Evolutionary conservation across 2,888 invertebrate species (phyloP).

Genomic region (Hypsopygia costalis): DNA sequence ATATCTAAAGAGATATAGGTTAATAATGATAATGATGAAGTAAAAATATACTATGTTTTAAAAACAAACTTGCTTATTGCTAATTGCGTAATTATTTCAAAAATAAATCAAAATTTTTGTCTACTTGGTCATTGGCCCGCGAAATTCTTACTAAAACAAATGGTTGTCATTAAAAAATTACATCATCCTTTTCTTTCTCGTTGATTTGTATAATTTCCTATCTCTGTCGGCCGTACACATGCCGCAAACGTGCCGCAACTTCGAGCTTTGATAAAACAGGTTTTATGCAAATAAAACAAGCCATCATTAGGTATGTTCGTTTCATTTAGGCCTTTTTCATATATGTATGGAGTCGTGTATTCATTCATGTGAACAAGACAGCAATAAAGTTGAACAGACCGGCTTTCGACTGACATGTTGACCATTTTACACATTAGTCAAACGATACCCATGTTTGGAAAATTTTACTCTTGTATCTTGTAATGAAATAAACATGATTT

Average conservation of each 20-base stretch:
- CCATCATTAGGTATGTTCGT: slow-evolving; percentile 28
- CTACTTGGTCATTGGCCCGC: background rate
- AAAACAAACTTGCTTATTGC: too few relatives aligned
- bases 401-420: background rate
- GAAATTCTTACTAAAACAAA: slow-evolving; percentile 2
- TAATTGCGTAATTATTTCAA: too few relatives aligned
- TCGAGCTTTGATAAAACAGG: slow-evolving; percentile 25
- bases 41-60: too few relatives aligned
- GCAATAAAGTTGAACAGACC: background rate
- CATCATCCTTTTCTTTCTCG: background rate
- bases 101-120: background rate
- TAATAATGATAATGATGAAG: too few relatives aligned
- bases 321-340: slow-evolving; percentile 36
- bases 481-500: too few relatives aligned
- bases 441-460: too few relatives aligned
- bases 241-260: slow-evolving; percentile 2
- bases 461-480: too few relatives aligned
- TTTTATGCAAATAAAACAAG: slow-evolving; percentile 48
- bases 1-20: too few relatives aligned
- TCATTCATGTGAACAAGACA: slow-evolving; percentile 39
- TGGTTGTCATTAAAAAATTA: background rate
- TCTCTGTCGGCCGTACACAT: slow-evolving; percentile 5
- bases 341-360: slow-evolving; percentile 23
- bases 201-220: background rate
- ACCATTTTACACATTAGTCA: background rate